Evolutionary conservation across 2,797 vertebrate species (phyloP), one percentile per base, ranked within the genome.

Genomic region (Clarias pachynema): DNA sequence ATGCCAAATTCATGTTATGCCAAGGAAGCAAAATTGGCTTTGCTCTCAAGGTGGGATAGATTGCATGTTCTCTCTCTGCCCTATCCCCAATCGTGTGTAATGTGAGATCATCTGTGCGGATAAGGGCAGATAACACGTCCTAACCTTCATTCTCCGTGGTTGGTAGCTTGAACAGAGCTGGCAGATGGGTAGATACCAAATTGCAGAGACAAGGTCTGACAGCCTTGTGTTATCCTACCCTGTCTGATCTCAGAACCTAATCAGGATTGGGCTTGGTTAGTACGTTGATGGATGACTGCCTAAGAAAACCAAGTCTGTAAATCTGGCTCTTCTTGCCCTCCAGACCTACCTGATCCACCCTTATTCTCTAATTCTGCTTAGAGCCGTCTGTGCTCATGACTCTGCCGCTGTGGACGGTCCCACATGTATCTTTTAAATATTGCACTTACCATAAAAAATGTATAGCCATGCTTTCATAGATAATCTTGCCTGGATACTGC

Each of bases 231-330:
- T 24, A 24, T 63, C 59, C 49, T 16, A 26, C 24, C 22, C 44
- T 26, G 22, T 20, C 7, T 79, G 77, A 79, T 44, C 77, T 79
- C 37, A 63, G 34, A 63, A 44, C n/a, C 37, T 63, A 63, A 79
- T 79, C 20, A 40, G 40, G 14, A 34, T 60, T 62, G 34, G 14
- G 24, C 5, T 1, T 63, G 22, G 75, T 60, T 59, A 77, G 8
- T 77, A 9, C 34, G n/a, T 40, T 34, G 31, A 60, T 62, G 22
- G 59, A 40, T 63, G 34, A 44, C 12, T 44, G 77, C 7, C 14
- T n/a, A 15, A 3, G 77, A 40, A 60, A 24, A 37, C 16, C 49
- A 56, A 59, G 16, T 16, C 7, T 56, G 26, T 14, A 77, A 18
- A 57, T 24, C 44, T 44, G 29, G 24, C 12, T 79, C 34, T n/a